A percentile compares a stretch with the other conserved stretches of the same genome.
phyloP scores from a whole-genome alignment of 1,140 invertebrate genomes.

The Drosophila sp. region DNA sequence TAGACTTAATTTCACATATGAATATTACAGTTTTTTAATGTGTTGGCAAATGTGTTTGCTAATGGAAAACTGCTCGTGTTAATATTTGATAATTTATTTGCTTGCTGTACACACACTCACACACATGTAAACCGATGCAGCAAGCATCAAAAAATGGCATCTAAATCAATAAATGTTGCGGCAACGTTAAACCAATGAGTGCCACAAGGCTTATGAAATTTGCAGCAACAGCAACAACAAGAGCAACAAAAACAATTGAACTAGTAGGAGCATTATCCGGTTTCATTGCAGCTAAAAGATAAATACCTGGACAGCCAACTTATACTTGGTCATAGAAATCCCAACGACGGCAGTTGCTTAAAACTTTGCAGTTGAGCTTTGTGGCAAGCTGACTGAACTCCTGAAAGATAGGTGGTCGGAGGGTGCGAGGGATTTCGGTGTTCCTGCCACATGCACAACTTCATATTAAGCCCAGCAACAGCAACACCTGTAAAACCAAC shows the following conservation, averaged over 20 bases:
- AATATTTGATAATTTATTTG: conserved; percentile 6
- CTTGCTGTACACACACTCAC: neutral
- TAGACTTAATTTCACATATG: neutral
- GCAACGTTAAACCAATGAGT: conserved; percentile 38
- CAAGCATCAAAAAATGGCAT: conserved; percentile 26
- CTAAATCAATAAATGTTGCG: conserved; percentile 49
- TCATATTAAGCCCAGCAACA: conserved; percentile 6
- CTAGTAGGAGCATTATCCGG: conserved; percentile 17
- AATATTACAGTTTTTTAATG: neutral
- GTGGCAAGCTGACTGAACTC: conserved; percentile 2
- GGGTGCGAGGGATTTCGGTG: neutral
- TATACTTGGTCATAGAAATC: conserved; percentile 31
- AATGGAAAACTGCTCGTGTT: neutral
- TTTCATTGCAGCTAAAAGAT: conserved; percentile 48
- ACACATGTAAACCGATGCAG: neutral
- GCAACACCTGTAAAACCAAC: neutral
- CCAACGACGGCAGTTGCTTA: conserved; percentile 43
- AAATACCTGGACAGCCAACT: conserved; percentile 41
- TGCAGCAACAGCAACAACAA: neutral
- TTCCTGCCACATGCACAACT: conserved; percentile 19
- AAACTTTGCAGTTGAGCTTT: conserved; percentile 35
- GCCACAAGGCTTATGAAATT: conserved; percentile 18
- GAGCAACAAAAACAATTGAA: neutral
- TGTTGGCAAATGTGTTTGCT: conserved; percentile 3
- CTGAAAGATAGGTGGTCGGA: neutral